Base-by-base conservation (phyloP, 2,888 invertebrate species). In the Tineola bisselliella region DNA sequence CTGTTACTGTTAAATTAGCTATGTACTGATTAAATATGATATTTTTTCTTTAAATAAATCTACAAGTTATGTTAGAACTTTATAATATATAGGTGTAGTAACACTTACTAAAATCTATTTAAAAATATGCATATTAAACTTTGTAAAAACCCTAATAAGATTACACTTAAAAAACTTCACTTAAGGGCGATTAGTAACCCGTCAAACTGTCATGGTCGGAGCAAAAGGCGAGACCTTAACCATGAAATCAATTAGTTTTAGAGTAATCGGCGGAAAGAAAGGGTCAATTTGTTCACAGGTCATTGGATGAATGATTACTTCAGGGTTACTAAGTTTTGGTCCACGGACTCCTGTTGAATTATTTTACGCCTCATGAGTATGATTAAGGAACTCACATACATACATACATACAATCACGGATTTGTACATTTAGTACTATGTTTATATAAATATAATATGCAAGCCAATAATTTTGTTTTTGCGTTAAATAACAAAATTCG, bases 191-290 rank as follows among this genome's bases (percentile, higher is more conserved):
- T 68, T 70, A 70, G 65, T 62, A 48, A n/a, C 30, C 63, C 62
- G 60, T 63, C 62, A 64, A 62, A 61, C 59, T 60, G 63, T 63
- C 64, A 59, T 17, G 25, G 48, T 13, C 31, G 13, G 25, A 17
- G 38, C 60, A 11, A 44, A 12, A 19, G 15, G 30, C 44, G 11
- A 38, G 8, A 11, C 59, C 56, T 63, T 66, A 63, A 63, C 68
- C 70, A 68, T 72, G 68, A 71, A 76, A 79, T 77, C 76, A 78
- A 77, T 79, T 77, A 77, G 74, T 72, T 73, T 73, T 69, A 68
- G 70, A 74, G 73, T 77, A 78, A 79, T 78, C 74, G 73, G 69
- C 70, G 69, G 70, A 67, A 64, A 70, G 70, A 68, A 68, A 69
- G 75, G 76, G 74, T 72, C 72, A 72, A 70, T 68, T 63, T 66